Base-by-base conservation (phyloP, 2,888 invertebrate species). In the Tryphoninae sp. region DNA sequence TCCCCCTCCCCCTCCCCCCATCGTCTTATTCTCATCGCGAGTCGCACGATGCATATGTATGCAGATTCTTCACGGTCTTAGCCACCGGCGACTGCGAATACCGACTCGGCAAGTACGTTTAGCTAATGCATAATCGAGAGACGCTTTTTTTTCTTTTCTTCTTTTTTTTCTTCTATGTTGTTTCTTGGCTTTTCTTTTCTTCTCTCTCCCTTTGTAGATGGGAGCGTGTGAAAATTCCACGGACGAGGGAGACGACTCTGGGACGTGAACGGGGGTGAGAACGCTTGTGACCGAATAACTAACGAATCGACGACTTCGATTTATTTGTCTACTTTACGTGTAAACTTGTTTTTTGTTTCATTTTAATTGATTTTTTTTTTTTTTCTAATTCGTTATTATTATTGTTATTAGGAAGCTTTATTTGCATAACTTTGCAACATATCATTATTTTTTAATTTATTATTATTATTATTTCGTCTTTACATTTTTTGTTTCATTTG, bases 41-140 rank as follows among this genome's bases (percentile, higher is more conserved):
- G 65, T 74, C 58, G 42, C 61, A 42, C 80, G 75, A 80, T 80
- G 80, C 80, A 80, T 80, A 75, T 80, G 80, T 80, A 80, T 80
- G 80, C 65, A 80, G 75, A 80, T 80, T 77, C 64, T 49, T 49
- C 49, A 65, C 40, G 26, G 51, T 61, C 71, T 68, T 67, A 62
- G 71, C 69, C 68, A 69, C 9, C 64, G 75, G 68, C 75, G 69
- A 81, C 64, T 78, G 69, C 62, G 40, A 64, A 78, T 81, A 78
- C 78, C 69, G 53, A 73, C 61, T 68, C 7, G 64, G 40, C 26
- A 49, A 49, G 64, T 58, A 74, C 78, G 78, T 58, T 74, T 45
- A 45, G 53, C 71, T 53, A 71, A 81, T 81, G 81, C 71, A 81
- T 74, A 78, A 81, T 78, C 64, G 65, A 58, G 11, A 33, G 19